Percentiles rank a stretch among this genome's conserved stretches.
phyloP scores from a whole-genome alignment of 2,113 vertebrate species.

The Rissa tridactyla region DNA sequence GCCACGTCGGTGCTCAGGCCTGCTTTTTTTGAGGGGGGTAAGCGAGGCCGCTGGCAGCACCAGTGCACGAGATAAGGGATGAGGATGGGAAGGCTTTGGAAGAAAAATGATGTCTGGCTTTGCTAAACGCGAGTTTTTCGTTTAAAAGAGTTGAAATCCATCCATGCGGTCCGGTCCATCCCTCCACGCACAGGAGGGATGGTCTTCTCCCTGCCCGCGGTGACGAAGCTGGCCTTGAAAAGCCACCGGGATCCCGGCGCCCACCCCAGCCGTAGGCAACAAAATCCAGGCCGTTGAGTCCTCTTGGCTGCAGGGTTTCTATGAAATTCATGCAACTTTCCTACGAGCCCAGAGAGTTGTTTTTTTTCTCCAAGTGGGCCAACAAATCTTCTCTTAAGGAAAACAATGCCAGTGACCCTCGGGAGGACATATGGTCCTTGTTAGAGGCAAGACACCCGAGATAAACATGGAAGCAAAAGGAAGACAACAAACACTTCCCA shows the following conservation, averaged over 20 bases:
- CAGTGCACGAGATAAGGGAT: accelerated
- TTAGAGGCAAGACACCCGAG: neutral
- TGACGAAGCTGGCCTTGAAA: neutral
- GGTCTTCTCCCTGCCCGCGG: accelerated
- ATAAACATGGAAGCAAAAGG: constrained; percentile 9
- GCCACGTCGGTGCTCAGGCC: accelerated
- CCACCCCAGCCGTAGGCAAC: accelerated
- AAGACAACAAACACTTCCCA: constrained; percentile 22
- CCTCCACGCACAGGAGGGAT: accelerated
- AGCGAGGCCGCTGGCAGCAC: neutral
- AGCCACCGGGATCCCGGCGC: neutral
- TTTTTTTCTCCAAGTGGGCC: neutral
- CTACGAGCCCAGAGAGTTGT: neutral
- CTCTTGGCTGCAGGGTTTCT: neutral
- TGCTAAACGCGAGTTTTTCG: neutral
- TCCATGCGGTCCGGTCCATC: neutral
- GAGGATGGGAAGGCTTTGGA: neutral
- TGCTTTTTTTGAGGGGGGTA: neutral
- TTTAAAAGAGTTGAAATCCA: neutral
- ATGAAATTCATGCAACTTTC: neutral
- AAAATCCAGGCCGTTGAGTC: neutral
- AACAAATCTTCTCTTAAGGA: neutral
- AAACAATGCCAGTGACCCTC: neutral
- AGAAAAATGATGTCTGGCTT: neutral
- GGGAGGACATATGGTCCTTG: neutral